phyloP scores from a whole-genome alignment of 2,888 invertebrate species.

The Standfussiana lucernea region DNA sequence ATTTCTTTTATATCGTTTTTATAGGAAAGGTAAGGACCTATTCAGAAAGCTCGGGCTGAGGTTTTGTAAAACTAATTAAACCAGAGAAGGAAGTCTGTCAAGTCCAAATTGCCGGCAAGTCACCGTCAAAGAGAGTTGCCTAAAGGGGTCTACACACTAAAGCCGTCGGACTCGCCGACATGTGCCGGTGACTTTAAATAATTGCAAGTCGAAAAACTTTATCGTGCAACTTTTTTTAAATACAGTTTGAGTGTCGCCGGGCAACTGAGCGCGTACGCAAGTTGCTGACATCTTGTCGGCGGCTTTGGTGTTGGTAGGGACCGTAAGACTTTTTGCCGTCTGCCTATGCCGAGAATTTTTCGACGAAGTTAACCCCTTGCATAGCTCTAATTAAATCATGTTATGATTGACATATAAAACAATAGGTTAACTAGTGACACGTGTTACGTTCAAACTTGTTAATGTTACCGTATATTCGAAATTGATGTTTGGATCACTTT shows the following conservation, averaged over 20 bases:
- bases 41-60: neutral
- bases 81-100: constrained; percentile 10
- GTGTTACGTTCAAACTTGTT: neutral
- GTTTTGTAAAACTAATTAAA: neutral
- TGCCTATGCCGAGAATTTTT: neutral
- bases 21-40: neutral
- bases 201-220: neutral
- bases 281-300: neutral
- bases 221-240: neutral
- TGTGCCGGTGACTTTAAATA: neutral
- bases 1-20: constrained; percentile 20
- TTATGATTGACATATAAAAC: neutral
- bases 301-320: neutral
- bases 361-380: neutral
- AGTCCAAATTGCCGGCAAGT: constrained; percentile 4
- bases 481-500: neutral
- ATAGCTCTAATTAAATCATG: neutral
- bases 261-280: neutral
- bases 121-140: neutral
- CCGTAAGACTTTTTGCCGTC: neutral
- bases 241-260: neutral
- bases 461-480: neutral
- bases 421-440: neutral
- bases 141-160: neutral
- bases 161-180: neutral